Percentiles rank a stretch among this genome's conserved stretches.
Evolutionary conservation across 2,888 invertebrate genomes (phyloP).

Genomic region (Pterostichus madidus): DNA sequence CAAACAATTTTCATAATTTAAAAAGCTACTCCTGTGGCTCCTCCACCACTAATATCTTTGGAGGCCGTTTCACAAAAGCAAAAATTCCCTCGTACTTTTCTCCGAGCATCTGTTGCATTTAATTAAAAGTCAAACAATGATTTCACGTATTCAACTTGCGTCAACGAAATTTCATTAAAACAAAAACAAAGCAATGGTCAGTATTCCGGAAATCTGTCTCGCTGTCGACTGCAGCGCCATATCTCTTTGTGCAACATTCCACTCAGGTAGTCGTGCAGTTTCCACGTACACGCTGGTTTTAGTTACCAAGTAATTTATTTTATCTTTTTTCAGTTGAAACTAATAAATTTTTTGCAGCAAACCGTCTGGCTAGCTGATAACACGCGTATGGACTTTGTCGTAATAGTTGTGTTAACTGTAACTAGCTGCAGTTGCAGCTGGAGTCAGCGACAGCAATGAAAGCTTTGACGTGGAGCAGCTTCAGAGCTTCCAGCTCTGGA

Average conservation of each 20-base stretch:
- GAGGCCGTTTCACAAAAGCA: background rate
- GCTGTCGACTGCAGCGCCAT: background rate
- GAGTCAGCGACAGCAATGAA: background rate
- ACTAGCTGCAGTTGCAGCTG: constrained; percentile 24
- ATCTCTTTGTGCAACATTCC: constrained; percentile 6
- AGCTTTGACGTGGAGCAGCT: constrained; percentile 23
- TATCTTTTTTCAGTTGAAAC: constrained; percentile 18
- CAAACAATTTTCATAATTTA: too few species aligned
- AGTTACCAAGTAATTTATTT: constrained; percentile 34
- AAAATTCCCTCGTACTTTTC: too few species aligned
- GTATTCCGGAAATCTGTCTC: background rate
- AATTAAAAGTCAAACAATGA: background rate
- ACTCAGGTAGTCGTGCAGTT: background rate
- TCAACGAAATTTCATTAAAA: background rate
- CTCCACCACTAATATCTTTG: too few species aligned
- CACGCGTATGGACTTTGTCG: constrained; percentile 16
- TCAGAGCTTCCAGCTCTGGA: constrained; percentile 18
- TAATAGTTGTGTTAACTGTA: constrained; percentile 44
- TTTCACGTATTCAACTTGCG: background rate
- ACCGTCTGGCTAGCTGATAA: constrained; percentile 37
- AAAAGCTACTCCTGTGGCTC: too few species aligned
- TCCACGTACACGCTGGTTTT: constrained; percentile 2
- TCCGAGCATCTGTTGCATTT: background rate
- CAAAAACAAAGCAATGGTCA: constrained; percentile 1
- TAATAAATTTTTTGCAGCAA: constrained; percentile 39